phyloP scores from a whole-genome alignment of 2,888 invertebrate species.

The Drosophila buzzatii region DNA sequence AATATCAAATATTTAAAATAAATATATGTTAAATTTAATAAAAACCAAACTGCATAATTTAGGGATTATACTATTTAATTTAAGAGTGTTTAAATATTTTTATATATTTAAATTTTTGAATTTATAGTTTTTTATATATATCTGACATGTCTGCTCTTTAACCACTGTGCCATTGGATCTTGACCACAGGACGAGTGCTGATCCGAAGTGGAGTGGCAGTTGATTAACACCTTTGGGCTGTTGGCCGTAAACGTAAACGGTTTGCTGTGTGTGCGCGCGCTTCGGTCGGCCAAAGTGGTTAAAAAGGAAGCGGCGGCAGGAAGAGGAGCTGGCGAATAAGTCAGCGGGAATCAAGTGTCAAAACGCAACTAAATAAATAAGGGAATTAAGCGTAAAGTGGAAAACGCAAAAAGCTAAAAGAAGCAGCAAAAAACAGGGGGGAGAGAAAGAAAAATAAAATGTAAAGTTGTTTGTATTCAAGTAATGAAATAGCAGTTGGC shows the following conservation, averaged over 20 bases:
- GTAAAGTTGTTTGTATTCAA: neutral
- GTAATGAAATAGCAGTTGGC: constrained; percentile 9
- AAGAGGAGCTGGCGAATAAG: constrained; percentile 15
- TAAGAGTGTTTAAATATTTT: too few relatives aligned
- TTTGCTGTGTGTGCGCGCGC: constrained; percentile 22
- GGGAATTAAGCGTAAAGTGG: constrained; percentile 40
- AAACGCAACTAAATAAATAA: constrained; percentile 63
- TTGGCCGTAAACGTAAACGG: constrained; percentile 58
- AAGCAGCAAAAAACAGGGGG: neutral
- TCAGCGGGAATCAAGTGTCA: constrained; percentile 56
- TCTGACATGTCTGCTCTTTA: too few relatives aligned
- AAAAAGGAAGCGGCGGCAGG: constrained; percentile 7
- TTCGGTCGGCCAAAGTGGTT: constrained; percentile 18
- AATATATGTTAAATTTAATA: too few relatives aligned
- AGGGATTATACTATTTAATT: too few relatives aligned
- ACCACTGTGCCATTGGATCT: constrained; percentile 41
- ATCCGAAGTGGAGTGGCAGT: constrained; percentile 49
- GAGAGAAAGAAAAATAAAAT: neutral
- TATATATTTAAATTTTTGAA: neutral
- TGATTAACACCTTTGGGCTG: constrained; percentile 63
- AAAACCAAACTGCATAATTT: too few relatives aligned
- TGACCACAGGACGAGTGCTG: constrained; percentile 23
- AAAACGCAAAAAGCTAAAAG: constrained; percentile 7
- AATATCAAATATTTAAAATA: too few relatives aligned
- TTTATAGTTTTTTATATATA: neutral